Evolutionary conservation across 2,797 vertebrate genomes (phyloP).

Genomic region (Labroides dimidiatus): DNA sequence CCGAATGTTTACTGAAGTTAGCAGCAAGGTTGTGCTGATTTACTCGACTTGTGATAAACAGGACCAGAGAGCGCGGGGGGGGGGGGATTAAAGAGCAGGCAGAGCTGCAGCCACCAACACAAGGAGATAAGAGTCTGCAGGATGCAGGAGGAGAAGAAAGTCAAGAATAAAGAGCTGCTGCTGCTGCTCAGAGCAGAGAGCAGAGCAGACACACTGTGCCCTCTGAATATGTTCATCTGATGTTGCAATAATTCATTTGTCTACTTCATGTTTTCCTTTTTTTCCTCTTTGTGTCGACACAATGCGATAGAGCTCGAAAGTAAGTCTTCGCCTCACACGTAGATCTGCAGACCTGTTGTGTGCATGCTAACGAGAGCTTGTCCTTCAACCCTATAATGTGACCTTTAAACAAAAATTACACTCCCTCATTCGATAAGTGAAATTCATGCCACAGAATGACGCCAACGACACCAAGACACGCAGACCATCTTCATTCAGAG

Average conservation of each 20-base stretch:
- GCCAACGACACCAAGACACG: slow-evolving; percentile 25
- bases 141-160: slow-evolving; percentile 21
- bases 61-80: slow-evolving; percentile 10
- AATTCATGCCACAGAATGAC: slow-evolving; percentile 85
- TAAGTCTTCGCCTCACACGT: slow-evolving; percentile 96
- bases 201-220: slow-evolving; percentile 70
- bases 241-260: slow-evolving; percentile 92
- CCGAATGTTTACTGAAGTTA: slow-evolving; percentile 31
- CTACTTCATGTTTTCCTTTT: slow-evolving; percentile 98
- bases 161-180: slow-evolving; percentile 18
- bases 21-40: slow-evolving; percentile 43
- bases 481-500: slow-evolving; percentile 21
- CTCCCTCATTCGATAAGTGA: slow-evolving; percentile 99
- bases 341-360: slow-evolving; percentile 90
- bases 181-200: slow-evolving; percentile 40
- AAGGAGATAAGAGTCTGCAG: slow-evolving; percentile 18
- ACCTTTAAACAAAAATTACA: slow-evolving; percentile 86
- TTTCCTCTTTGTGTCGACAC: slow-evolving; percentile 93
- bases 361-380: slow-evolving; percentile 96
- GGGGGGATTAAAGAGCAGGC: slow-evolving; percentile 43
- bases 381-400: slow-evolving; percentile 90
- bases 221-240: slow-evolving; percentile 78
- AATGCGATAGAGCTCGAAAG: slow-evolving; percentile 99
- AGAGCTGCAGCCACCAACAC: slow-evolving; percentile 31
- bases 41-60: slow-evolving; percentile 44